Evolutionary conservation across 2,888 invertebrate species (phyloP), one percentile per base, ranked within the genome.

Genomic region (Tridacna crocea): DNA sequence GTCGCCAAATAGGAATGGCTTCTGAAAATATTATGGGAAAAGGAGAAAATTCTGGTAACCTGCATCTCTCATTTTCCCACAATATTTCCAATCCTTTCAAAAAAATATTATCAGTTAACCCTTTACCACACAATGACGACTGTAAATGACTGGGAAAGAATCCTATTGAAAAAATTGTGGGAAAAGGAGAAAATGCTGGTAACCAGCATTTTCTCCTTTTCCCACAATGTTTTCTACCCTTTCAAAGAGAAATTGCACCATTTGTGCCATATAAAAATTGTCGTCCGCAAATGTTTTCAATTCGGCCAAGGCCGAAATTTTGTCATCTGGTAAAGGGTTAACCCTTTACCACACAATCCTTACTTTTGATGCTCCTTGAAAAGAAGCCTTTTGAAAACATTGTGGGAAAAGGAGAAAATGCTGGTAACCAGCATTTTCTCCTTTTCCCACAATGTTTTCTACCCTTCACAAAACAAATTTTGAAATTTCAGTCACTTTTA

Each of bases 181-280:
- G 61, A 61, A 61, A 10, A 22, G 61, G 13, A 61, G 61, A 61
- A 61, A n/a, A 13, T 61, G n/a, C 61, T 61, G n/a, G 61, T 61
- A 13, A 61, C 22, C n/a, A 61, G 61, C 61, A 61, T 22, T 61
- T 61, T 17, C n/a, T n/a, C 22, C 22, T n/a, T 61, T 61, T 22
- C 12, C 61, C 13, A 61, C 22, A 61, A n/a, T 4, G n/a, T 19
- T 19, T 55, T 19, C n/a, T 10, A 19, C 55, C 55, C 55, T 36
- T 36, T 36, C 55, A 55, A 55, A n/a, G n/a, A n/a, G n/a, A 17
- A 55, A 3, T 55, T 55, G 2, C 19, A 17, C 10, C n/a, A 55
- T 4, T 61, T 61, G 61, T 3, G 19, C 55, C 17, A 55, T 19
- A 55, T 10, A 6, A 2, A 55, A 55, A 6, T 55, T 55, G 55